phyloP scores from a whole-genome alignment of 1,140 invertebrate genomes.

The Drosophila teissieri region DNA sequence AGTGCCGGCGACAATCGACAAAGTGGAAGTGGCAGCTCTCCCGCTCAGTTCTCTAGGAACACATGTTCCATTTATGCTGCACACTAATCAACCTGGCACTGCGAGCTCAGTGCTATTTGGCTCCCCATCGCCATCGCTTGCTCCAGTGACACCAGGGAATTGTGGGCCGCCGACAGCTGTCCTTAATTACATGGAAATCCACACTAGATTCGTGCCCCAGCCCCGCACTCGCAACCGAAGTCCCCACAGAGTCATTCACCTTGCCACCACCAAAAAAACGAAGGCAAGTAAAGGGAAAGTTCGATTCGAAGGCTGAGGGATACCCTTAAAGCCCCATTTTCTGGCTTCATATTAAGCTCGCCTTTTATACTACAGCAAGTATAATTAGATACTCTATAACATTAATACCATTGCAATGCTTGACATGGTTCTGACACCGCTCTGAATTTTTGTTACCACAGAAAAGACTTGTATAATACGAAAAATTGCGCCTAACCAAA shows the following conservation, averaged over 20 bases:
- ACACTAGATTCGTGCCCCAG: constrained; percentile 34
- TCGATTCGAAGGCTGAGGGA: neutral
- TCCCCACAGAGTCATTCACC: constrained; percentile 70
- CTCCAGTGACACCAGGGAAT: constrained; percentile 53
- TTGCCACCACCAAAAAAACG: constrained; percentile 35
- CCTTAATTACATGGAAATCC: constrained; percentile 76
- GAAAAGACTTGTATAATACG: no score
- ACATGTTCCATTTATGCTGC: constrained; percentile 66
- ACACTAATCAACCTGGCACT: constrained; percentile 62
- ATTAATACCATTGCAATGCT: no score
- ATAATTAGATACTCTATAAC: no score
- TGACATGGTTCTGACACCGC: no score
- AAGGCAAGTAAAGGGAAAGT: constrained; percentile 8
- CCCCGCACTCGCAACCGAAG: constrained; percentile 5
- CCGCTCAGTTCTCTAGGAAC: constrained; percentile 13
- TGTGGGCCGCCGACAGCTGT: constrained; percentile 61
- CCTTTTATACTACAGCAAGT: no score
- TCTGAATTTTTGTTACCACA: no score
- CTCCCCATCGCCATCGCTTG: neutral
- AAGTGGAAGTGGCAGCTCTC: constrained; percentile 23
- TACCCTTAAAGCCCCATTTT: neutral
- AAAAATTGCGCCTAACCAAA: no score
- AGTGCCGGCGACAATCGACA: constrained; percentile 34
- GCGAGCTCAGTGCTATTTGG: constrained; percentile 6
- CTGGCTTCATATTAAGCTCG: neutral